These are phyloP conservation scores for Tilapia sparmanii DNA, from an alignment of 2,113 vertebrate species.

Conservation along the genomic window DNA sequence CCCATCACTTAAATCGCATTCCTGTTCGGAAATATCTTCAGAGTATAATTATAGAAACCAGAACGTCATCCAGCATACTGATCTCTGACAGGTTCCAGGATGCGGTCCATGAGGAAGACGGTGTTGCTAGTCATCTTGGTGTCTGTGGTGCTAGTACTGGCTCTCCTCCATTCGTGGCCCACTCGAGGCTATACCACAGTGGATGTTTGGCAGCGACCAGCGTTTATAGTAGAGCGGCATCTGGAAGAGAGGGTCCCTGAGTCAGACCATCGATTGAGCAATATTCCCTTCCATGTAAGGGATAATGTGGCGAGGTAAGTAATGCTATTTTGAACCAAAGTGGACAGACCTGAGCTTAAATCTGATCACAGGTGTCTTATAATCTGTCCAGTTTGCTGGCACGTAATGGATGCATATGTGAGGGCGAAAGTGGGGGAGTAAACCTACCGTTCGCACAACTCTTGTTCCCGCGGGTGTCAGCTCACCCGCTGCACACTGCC, in stretches of 20 bases:
- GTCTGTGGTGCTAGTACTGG: conserved; percentile 49
- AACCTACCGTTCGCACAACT: conserved; percentile 76
- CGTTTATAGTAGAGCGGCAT: conserved; percentile 31
- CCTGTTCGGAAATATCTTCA: neutral
- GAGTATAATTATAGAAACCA: neutral
- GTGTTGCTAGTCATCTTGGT: conserved; percentile 63
- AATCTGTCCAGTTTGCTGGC: conserved; percentile 72
- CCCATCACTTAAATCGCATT: neutral
- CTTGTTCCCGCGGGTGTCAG: conserved; percentile 71
- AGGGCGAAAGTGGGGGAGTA: conserved; percentile 60
- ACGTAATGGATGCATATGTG: conserved; percentile 80
- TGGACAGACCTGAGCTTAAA: neutral
- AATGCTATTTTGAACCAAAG: neutral
- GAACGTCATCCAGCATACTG: neutral
- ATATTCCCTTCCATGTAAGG: conserved; percentile 63
- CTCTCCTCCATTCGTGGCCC: conserved; percentile 61
- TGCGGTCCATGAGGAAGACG: conserved; percentile 59
- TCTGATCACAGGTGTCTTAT: neutral
- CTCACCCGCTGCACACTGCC: conserved; percentile 72
- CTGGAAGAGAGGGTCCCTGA: conserved; percentile 56
- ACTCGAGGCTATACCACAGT: conserved; percentile 36
- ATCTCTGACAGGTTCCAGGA: conserved; percentile 52
- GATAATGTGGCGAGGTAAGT: conserved; percentile 59
- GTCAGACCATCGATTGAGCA: conserved; percentile 27
- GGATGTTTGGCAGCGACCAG: conserved; percentile 57